These are phyloP conservation scores for Scaptodrosophila lebanonensis DNA, from an alignment of 1,140 invertebrate species.

Conservation along the genomic window DNA sequence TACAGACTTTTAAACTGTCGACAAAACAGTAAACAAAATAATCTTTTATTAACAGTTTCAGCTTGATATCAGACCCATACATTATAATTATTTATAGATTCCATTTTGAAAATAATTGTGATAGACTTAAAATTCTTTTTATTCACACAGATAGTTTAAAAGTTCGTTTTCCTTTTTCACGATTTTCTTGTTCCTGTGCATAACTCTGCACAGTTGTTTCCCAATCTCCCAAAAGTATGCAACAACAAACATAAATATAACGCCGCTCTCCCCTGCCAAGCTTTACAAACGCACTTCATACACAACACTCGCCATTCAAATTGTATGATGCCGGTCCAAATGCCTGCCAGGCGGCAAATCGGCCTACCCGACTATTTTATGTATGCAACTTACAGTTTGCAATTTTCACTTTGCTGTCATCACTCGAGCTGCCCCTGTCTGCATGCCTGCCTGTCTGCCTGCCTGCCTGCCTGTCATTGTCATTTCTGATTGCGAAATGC, in stretches of 20 bases:
- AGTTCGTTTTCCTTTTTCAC: too few species aligned
- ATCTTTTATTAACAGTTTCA: too few species aligned
- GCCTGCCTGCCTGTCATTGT: background rate
- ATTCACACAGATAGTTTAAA: too few species aligned
- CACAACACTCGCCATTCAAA: slow-evolving; percentile 8
- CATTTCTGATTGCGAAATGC: slow-evolving; percentile 18
- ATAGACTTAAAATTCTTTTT: too few species aligned
- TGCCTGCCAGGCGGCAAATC: slow-evolving; percentile 1
- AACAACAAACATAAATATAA: slow-evolving; percentile 6
- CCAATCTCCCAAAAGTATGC: slow-evolving; percentile 8
- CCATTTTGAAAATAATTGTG: too few species aligned
- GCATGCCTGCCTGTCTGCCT: background rate
- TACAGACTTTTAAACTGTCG: too few species aligned
- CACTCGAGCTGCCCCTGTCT: background rate
- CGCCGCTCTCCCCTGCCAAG: too few species aligned
- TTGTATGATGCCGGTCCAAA: slow-evolving; percentile 5
- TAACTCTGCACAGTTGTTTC: too few species aligned
- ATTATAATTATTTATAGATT: too few species aligned
- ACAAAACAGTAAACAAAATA: too few species aligned
- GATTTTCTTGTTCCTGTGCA: too few species aligned
- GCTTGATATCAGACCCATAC: too few species aligned
- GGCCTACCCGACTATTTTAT: slow-evolving; percentile 39
- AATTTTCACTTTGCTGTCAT: slow-evolving; percentile 29
- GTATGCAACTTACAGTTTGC: slow-evolving; percentile 39
- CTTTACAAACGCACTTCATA: slow-evolving; percentile 6